Base-by-base conservation (phyloP, 2,888 invertebrate species). In the Drosophila testacea region DNA sequence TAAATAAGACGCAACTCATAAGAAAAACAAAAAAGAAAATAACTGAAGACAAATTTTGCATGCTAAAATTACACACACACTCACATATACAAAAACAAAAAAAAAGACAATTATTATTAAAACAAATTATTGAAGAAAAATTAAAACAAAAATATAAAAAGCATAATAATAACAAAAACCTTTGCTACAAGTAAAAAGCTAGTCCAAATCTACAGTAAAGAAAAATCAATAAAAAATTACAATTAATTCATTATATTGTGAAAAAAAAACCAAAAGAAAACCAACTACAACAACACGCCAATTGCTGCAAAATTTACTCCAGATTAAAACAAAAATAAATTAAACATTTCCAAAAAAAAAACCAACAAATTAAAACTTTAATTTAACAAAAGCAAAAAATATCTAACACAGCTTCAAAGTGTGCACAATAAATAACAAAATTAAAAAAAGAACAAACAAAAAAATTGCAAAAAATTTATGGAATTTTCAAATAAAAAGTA, bases 351-450 rank as follows among this genome's bases (percentile, higher is more conserved):
- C 56, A 66, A 76, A 66, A 64, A 32, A 44, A 67, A 73, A 79
- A 69, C 32, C 42, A 59, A 62, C 69, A 61, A 36, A 68, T 68
- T 72, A 64, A 39, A 50, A 60, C 66, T 66, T 69, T 69, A 64
- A 70, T 66, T 72, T 32, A 67, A 61, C 9, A 47, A 70, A 60
- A 67, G 22, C 22, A 52, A 50, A 70, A 51, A 55, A 66, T 59
- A 64, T 54, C 38, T 55, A 86, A 76, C 82, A 88, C 89, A 89
- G 89, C 84, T 84, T 89, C 85, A 78, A 77, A 81, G 84, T 84
- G 89, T 84, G 89, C 89, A 84, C 89, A 84, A 79, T 59, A 84
- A 83, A 44, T 47, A 87, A 68, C 11, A 41, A 68, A 69, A 47
- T 63, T 67, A 51, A 47, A 52, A 22, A 42, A 62, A 30, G 30